Percentiles rank a stretch among this genome's conserved stretches.
Conservation (phyloP, 2,888 invertebrate species). For the Andrena haemorrhoa region DNA sequence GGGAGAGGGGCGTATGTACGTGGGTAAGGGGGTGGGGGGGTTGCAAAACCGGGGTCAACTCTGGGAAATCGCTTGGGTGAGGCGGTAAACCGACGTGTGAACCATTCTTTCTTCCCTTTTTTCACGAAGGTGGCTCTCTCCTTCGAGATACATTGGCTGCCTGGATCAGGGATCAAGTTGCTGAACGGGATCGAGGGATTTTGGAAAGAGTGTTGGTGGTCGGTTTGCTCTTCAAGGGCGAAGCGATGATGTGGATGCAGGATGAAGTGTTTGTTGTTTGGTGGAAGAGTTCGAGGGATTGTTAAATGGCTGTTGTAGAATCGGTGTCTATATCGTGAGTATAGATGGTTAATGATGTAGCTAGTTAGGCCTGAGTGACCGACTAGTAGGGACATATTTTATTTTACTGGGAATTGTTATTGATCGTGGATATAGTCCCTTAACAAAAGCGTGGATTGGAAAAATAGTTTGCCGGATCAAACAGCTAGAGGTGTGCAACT, state of each 20-base stretch:
- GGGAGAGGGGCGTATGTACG: conserved; percentile 48
- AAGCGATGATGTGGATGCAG: background rate
- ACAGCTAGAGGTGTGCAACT: background rate
- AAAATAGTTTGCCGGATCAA: background rate
- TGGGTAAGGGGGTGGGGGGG: conserved; percentile 58
- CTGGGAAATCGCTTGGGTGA: conserved; percentile 51
- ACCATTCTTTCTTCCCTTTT: conserved; percentile 11
- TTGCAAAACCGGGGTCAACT: conserved; percentile 71
- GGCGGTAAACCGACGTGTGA: conserved; percentile 36
- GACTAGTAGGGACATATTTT: background rate
- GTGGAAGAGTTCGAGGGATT: background rate
- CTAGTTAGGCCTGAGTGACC: background rate
- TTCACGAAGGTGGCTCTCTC: conserved; percentile 16
- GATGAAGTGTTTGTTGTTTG: background rate
- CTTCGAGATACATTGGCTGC: conserved; percentile 16
- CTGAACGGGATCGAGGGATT: background rate
- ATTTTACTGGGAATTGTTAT: background rate
- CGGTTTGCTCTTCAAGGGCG: background rate
- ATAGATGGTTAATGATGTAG: no score
- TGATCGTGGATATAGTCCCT: background rate
- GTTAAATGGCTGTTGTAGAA: no score
- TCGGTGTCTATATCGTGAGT: no score
- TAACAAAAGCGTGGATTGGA: background rate
- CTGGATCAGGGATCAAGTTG: conserved; percentile 6
- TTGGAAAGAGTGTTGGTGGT: background rate